Conservation (phyloP, 2,888 invertebrate species). For the Coremacera marginata region DNA sequence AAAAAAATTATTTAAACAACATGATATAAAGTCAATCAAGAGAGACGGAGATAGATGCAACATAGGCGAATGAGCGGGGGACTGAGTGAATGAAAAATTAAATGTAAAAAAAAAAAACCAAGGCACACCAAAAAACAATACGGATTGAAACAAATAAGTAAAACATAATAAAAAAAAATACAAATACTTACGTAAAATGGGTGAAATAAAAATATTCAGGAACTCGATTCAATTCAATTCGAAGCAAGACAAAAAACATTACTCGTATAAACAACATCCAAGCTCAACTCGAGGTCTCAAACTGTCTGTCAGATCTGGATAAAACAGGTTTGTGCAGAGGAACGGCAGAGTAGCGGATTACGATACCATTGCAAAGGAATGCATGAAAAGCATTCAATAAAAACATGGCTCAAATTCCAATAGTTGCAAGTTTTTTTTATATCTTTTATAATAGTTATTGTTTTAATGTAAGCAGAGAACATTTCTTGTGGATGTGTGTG, state of each 20-base stretch:
- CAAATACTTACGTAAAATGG: not conserved
- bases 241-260: not conserved
- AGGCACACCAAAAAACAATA: slow-evolving; percentile 29
- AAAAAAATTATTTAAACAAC: not conserved
- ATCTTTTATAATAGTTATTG: too few species aligned
- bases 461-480: too few species aligned
- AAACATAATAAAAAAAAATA: not conserved
- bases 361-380: too few species aligned
- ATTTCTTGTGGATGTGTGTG: not conserved
- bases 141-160: not conserved
- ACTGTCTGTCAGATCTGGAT: too few species aligned
- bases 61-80: not conserved
- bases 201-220: not conserved
- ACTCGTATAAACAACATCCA: too few species aligned
- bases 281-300: too few species aligned
- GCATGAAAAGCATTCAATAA: too few species aligned
- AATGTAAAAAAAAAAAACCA: slow-evolving; percentile 39
- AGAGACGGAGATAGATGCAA: not conserved
- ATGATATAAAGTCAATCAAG: slow-evolving; percentile 1
- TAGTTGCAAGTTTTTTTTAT: too few species aligned
- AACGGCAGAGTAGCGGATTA: too few species aligned
- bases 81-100: not conserved
- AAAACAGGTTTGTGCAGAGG: too few species aligned
- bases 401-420: too few species aligned
- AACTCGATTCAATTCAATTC: not conserved